These are phyloP conservation scores for Craniophora ligustri DNA, from an alignment of 2,888 invertebrate genomes.

Conservation along the genomic window DNA sequence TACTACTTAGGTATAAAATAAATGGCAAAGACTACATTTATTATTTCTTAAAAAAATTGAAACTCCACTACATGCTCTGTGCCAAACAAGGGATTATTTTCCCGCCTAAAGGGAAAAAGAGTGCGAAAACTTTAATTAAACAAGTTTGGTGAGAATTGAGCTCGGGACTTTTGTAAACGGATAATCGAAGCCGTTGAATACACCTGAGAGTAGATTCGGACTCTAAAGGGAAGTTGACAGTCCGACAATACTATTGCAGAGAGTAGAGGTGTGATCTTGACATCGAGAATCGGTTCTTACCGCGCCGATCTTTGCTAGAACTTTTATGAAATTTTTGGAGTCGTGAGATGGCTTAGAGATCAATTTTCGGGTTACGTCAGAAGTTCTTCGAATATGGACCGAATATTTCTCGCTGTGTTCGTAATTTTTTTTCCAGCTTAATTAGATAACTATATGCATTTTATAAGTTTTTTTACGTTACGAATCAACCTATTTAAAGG, in stretches of 20 bases:
- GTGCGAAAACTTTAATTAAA: constrained; percentile 88
- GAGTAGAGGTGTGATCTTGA: constrained; percentile 48
- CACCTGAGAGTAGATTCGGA: constrained; percentile 78
- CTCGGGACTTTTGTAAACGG: constrained; percentile 85
- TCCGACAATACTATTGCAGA: constrained; percentile 55
- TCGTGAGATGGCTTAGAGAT: constrained; percentile 25
- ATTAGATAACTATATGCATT: not conserved
- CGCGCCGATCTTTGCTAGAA: constrained; percentile 36
- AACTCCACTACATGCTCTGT: constrained; percentile 60
- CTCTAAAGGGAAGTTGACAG: constrained; percentile 65
- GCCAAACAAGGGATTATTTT: constrained; percentile 82
- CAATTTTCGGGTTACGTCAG: constrained; percentile 14
- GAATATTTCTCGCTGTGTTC: constrained; percentile 7
- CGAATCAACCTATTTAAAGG: no score
- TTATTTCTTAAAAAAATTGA: no score
- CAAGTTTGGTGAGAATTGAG: constrained; percentile 86
- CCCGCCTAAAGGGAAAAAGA: constrained; percentile 87
- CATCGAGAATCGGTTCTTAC: constrained; percentile 41
- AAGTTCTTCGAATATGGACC: constrained; percentile 35
- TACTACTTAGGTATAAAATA: no score
- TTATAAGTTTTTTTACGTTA: no score
- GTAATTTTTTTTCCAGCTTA: no score
- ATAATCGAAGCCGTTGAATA: constrained; percentile 84
- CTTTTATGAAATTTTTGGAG: constrained; percentile 45
- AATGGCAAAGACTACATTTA: no score